Percentiles rank a stretch among this genome's conserved stretches.
phyloP scores from a whole-genome alignment of 2,113 vertebrate species.

The Centropus bengalensis region DNA sequence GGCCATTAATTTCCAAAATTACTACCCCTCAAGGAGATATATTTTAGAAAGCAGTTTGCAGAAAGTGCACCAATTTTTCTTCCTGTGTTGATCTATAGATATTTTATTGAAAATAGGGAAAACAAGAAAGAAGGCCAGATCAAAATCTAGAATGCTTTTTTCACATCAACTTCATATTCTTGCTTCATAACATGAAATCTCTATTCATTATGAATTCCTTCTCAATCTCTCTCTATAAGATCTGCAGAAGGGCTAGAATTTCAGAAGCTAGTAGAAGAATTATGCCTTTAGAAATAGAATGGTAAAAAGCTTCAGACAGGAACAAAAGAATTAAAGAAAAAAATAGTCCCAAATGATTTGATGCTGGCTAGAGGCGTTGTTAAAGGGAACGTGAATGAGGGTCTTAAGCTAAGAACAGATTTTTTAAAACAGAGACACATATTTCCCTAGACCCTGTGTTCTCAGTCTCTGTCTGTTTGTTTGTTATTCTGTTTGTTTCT shows the following conservation, averaged over 20 bases:
- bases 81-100: background rate
- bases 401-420: background rate
- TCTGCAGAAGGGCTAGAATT: background rate
- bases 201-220: background rate
- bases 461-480: background rate
- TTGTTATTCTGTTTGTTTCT: slow-evolving; percentile 33
- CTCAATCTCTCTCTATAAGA: background rate
- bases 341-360: background rate
- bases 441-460: background rate
- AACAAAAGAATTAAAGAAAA: background rate
- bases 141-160: background rate
- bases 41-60: background rate
- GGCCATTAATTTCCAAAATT: background rate
- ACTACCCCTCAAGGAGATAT: background rate
- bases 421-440: background rate
- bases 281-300: background rate
- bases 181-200: background rate
- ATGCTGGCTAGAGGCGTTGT: background rate
- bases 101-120: background rate
- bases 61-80: background rate
- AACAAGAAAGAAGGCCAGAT: background rate
- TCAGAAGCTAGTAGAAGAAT: background rate
- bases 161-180: background rate
- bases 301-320: background rate
- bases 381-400: background rate